Conservation (phyloP, 2,113 vertebrate species). For the Chlamydotis undulata region DNA sequence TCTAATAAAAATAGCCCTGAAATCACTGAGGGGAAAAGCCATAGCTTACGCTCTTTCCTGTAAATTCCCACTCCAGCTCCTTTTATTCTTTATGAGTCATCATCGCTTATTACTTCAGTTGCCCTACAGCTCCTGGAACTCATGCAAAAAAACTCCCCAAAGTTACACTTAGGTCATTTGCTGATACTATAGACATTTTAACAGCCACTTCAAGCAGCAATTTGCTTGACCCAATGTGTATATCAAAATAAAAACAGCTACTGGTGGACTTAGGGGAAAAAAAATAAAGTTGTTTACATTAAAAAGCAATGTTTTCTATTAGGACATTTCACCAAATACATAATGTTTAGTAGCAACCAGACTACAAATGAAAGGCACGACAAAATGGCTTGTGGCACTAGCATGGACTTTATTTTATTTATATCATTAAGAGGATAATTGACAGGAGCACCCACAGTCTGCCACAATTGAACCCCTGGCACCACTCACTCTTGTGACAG, state of each 20-base stretch:
- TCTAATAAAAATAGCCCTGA: slow-evolving; percentile 6
- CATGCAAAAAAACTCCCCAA: slow-evolving; percentile 32
- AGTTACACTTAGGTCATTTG: slow-evolving; percentile 27
- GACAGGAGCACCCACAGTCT: neutral
- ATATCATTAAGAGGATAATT: neutral
- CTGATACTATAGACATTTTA: neutral
- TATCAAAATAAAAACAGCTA: neutral
- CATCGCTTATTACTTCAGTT: neutral
- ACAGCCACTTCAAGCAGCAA: neutral
- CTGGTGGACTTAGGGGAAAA: neutral
- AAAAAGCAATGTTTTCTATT: neutral
- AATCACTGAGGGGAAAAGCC: slow-evolving; percentile 29
- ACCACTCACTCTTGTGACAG: neutral
- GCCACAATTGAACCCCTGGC: neutral
- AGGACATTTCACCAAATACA: neutral
- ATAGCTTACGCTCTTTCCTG: slow-evolving; percentile 1
- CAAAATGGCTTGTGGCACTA: neutral
- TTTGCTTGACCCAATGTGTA: neutral
- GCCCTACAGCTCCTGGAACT: slow-evolving; percentile 14
- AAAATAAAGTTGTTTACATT: neutral
- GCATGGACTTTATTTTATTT: neutral
- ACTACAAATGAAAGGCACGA: neutral
- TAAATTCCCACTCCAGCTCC: slow-evolving; percentile 37
- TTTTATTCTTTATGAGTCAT: slow-evolving; percentile 40
- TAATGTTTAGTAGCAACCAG: neutral